Evolutionary conservation across 1,140 invertebrate species (phyloP), one percentile per base, ranked within the genome.

Genomic region (Mercenaria mercenaria): DNA sequence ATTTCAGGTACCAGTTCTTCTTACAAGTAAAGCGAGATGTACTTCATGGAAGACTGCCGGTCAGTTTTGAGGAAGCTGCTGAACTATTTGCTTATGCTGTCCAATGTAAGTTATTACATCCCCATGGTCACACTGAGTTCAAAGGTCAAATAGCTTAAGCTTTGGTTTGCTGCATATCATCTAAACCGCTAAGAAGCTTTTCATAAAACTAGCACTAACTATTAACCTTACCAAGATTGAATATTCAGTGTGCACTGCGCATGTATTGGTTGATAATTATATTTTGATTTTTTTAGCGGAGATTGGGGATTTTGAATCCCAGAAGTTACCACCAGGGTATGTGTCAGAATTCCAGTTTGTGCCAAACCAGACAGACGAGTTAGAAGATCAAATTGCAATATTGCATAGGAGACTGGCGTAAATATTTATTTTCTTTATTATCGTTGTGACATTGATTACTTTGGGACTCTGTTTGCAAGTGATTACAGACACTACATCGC

Each of bases 281-380:
- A n/a, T n/a, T n/a, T n/a, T n/a, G n/a, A n/a, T n/a, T 59, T 4
- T 72, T 72, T 15, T 87, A 96, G 95, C 95, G 92, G 95, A 96
- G 76, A 64, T 96, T 0, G 95, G 95, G 37, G 95, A 96, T 88
- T 95, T 88, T 93, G 93, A 95, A 59, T 91, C 94, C 6, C 93
- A 92, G 80, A 23, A 84, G 47, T 92, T 94, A 69, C 93, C 94
- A 20, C 47, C 76, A 26, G 95, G 95, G 43, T 96, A 96, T 93
- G 94, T 96, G 93, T 95, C 95, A 29, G 95, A 95, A 84, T 95
- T 96, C 90, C 90, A 94, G 64, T 95, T 96, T 92, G 88, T 96
- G 61, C 97, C 98, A 29, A 98, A 99, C 96, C 99, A 99, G 96
- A 98, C 98, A 64, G 97, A 98, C 39, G 98, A 99, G 94, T 96